A percentile compares a stretch with the other conserved stretches of the same genome.
These are phyloP conservation scores for Clarias laeviceps DNA, from an alignment of 2,797 vertebrate genomes.

Conservation along the genomic window DNA sequence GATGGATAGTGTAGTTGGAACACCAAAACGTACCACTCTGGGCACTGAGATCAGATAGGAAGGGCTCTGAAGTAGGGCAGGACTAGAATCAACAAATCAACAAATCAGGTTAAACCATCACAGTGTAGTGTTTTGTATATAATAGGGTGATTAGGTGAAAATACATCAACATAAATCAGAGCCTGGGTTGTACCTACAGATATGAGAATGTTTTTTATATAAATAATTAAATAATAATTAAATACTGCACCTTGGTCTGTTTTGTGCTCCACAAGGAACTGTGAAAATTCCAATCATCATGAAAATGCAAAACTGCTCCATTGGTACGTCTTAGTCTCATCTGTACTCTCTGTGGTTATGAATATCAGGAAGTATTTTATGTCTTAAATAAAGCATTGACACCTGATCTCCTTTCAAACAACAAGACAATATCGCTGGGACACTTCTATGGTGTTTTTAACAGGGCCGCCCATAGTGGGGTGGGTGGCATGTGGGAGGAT, in stretches of 20 bases:
- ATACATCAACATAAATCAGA: neutral
- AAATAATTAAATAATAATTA: constrained; percentile 27
- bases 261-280: constrained; percentile 33
- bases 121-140: neutral
- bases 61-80: constrained; percentile 41
- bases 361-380: neutral
- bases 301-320: constrained; percentile 61
- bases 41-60: constrained; percentile 69
- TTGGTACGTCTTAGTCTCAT: constrained; percentile 47
- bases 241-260: constrained; percentile 48
- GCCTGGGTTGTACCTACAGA: neutral
- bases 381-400: constrained; percentile 42
- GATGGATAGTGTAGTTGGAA: constrained; percentile 59
- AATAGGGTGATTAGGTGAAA: neutral
- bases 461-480: neutral
- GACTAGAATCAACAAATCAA: constrained; percentile 12
- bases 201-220: neutral
- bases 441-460: neutral
- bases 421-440: neutral
- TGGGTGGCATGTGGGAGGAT: neutral
- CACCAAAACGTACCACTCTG: constrained; percentile 44
- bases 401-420: constrained; percentile 50
- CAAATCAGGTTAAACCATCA: neutral
- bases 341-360: constrained; percentile 21
- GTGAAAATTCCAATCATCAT: constrained; percentile 53